Evolutionary conservation across 2,113 vertebrate genomes (phyloP).

Genomic region (Mellivora capensis): DNA sequence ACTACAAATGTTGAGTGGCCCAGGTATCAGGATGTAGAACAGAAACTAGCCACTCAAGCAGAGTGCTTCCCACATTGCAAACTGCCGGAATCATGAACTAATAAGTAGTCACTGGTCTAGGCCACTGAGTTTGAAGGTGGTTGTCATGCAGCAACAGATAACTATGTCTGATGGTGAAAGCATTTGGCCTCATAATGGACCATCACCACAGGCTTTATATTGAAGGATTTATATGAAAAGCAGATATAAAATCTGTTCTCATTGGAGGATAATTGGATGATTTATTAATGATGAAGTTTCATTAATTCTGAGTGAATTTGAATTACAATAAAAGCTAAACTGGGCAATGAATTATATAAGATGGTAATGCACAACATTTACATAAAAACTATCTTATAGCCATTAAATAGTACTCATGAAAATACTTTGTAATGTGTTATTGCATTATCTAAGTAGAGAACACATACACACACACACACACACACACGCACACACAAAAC

Average conservation of each 20-base stretch:
- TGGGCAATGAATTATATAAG: conserved; percentile 16
- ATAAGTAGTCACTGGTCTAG: neutral
- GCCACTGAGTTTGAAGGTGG: neutral
- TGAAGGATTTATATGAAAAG: neutral
- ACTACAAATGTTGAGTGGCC: neutral
- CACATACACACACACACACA: neutral
- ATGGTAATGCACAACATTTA: neutral
- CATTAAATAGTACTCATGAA: neutral
- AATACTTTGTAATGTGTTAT: neutral
- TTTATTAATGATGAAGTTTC: conserved; percentile 35
- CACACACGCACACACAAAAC: neutral
- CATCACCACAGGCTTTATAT: neutral
- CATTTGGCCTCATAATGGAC: neutral
- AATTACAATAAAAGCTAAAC: conserved; percentile 35
- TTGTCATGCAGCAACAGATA: neutral
- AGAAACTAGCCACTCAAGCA: neutral
- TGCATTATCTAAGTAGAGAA: neutral
- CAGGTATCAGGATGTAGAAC: neutral
- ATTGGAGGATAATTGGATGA: conserved; percentile 29
- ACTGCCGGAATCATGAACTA: neutral
- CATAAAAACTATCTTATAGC: neutral
- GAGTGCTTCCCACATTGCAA: neutral
- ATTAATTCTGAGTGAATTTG: neutral
- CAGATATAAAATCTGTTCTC: neutral
- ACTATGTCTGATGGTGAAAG: neutral